Percentiles rank a stretch among this genome's conserved stretches.
These are phyloP conservation scores for Allobates femoralis DNA, from an alignment of 2,797 vertebrate species.

Conservation along the genomic window DNA sequence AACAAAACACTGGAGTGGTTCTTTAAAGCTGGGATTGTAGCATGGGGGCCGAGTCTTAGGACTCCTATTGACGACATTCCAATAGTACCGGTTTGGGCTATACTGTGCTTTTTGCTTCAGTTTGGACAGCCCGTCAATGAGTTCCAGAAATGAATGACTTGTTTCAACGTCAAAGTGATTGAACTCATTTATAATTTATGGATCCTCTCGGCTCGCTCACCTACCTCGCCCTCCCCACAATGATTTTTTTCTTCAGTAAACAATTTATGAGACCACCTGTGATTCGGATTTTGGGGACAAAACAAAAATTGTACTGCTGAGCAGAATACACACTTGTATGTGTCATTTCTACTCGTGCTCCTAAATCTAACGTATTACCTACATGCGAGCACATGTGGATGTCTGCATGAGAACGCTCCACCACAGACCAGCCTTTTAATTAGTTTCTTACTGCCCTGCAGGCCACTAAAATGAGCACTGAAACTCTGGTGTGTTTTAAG, in stretches of 20 bases:
- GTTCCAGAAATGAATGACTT: conserved; percentile 17
- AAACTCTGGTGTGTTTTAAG: conserved; percentile 52
- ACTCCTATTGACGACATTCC: background rate
- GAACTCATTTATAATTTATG: conserved; percentile 52
- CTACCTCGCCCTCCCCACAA: background rate
- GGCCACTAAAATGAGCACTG: conserved; percentile 48
- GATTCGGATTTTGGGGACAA: conserved; percentile 27
- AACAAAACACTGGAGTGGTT: no score
- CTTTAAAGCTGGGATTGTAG: background rate
- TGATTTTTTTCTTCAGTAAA: conserved; percentile 51
- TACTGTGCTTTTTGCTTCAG: background rate
- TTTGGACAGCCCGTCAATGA: conserved; percentile 14
- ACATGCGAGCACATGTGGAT: conserved; percentile 40
- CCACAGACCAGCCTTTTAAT: conserved; percentile 51
- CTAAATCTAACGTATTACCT: conserved; percentile 43
- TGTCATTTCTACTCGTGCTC: conserved; percentile 35
- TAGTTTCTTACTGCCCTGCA: conserved; percentile 40
- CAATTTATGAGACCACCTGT: conserved; percentile 55
- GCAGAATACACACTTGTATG: conserved; percentile 43
- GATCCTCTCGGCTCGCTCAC: background rate
- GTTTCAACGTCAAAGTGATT: conserved; percentile 32
- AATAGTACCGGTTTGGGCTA: background rate
- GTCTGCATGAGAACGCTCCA: conserved; percentile 34
- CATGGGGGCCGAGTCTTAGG: background rate
- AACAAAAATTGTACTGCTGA: conserved; percentile 41